These are phyloP conservation scores for Lysiphlebus fabarum DNA, from an alignment of 1,140 invertebrate genomes.

Conservation along the genomic window DNA sequence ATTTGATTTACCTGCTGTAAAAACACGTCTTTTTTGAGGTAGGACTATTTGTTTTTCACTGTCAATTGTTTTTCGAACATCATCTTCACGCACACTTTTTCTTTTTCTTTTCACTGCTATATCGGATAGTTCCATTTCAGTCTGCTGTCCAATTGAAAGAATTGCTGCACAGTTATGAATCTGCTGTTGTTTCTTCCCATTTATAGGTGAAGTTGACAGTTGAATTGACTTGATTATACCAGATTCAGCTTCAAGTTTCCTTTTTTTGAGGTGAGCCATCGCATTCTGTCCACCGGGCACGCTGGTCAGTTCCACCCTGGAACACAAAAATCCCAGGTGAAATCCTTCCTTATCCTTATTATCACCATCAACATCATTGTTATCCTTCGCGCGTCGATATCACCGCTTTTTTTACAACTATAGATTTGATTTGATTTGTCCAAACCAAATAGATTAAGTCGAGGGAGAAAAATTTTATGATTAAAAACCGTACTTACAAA, in stretches of 20 bases:
- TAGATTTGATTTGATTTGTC: no score
- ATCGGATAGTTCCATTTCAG: constrained; percentile 53
- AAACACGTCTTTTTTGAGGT: constrained; percentile 63
- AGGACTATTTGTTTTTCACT: constrained; percentile 40
- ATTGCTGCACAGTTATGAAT: constrained; percentile 17
- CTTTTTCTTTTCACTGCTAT: constrained; percentile 52
- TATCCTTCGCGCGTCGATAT: constrained; percentile 14
- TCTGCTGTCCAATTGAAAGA: constrained; percentile 27
- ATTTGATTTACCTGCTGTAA: constrained; percentile 47
- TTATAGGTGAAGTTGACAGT: constrained; percentile 32
- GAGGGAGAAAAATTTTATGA: background rate
- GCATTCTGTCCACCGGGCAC: constrained; percentile 56
- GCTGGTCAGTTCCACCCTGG: constrained; percentile 57
- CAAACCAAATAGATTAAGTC: no score
- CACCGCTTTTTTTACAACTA: background rate
- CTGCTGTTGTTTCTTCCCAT: constrained; percentile 35
- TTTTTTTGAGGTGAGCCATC: constrained; percentile 60
- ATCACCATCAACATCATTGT: constrained; percentile 14
- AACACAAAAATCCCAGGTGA: constrained; percentile 56
- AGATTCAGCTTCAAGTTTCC: constrained; percentile 56
- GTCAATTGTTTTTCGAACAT: constrained; percentile 45
- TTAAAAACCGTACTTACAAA: constrained; percentile 23
- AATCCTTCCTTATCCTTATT: constrained; percentile 20
- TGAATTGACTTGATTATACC: constrained; percentile 47
- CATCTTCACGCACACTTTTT: constrained; percentile 53